Evolutionary conservation across 2,888 invertebrate species (phyloP).

Genomic region (Eristalis tenax): DNA sequence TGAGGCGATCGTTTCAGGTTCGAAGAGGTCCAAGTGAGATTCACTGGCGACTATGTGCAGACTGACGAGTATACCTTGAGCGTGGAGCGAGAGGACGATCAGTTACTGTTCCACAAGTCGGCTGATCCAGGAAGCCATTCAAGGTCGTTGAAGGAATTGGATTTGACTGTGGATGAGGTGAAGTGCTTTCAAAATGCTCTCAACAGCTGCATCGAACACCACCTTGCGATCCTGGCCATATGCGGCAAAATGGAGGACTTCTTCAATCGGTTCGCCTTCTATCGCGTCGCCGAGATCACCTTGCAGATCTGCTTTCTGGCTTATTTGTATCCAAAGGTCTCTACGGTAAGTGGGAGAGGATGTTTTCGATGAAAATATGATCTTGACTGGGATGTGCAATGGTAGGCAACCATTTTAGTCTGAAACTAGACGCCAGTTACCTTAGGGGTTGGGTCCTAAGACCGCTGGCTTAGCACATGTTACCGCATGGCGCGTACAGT

Average conservation of each 20-base stretch:
- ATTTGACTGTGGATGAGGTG: background rate
- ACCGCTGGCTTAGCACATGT: no score
- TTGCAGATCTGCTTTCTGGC: conserved; percentile 39
- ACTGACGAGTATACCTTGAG: background rate
- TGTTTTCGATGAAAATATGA: no score
- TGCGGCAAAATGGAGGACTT: conserved; percentile 64
- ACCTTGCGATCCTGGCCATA: conserved; percentile 73
- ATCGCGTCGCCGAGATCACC: conserved; percentile 8
- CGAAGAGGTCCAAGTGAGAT: background rate
- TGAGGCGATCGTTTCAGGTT: background rate
- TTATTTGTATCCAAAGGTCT: conserved; percentile 3
- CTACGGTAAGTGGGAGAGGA: conserved; percentile 5
- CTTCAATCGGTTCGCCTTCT: conserved; percentile 32
- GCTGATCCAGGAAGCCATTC: background rate
- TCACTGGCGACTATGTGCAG: background rate
- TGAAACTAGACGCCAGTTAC: no score
- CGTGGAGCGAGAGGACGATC: background rate
- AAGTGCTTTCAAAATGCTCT: conserved; percentile 40
- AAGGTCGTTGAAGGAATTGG: background rate
- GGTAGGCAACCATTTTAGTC: no score
- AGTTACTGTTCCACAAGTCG: background rate
- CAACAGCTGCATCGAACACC: conserved; percentile 72
- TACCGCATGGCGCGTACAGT: no score
- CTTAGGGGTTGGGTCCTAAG: no score
- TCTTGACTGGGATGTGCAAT: no score